Evolutionary conservation across 2,797 vertebrate species (phyloP).

Genomic region (Tragelaphus eurycerus): DNA sequence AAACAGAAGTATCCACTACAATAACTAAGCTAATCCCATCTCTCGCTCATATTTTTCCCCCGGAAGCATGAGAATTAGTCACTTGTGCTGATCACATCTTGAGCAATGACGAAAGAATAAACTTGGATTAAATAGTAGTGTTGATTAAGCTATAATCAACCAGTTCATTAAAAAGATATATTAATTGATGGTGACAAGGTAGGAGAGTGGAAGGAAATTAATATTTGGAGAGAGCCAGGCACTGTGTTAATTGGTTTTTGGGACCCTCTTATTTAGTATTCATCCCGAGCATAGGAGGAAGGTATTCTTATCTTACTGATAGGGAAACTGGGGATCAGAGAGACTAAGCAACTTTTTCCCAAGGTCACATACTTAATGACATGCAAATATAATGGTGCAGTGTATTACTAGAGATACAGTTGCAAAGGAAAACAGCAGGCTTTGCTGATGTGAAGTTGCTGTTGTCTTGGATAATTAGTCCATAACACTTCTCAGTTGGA

Average conservation of each 20-base stretch:
- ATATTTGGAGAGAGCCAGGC: conserved; percentile 47
- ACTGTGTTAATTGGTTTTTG: conserved; percentile 53
- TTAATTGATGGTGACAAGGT: conserved; percentile 67
- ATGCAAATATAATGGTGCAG: background rate
- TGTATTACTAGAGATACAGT: conserved; percentile 51
- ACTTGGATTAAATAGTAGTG: conserved; percentile 62
- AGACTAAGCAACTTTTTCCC: background rate
- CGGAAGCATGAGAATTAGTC: background rate
- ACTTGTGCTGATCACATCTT: conserved; percentile 30
- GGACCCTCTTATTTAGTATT: conserved; percentile 52
- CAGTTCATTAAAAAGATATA: conserved; percentile 44
- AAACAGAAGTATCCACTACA: background rate
- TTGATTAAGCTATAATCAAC: conserved; percentile 63
- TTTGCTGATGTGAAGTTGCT: conserved; percentile 31
- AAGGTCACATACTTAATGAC: background rate
- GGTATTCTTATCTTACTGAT: background rate
- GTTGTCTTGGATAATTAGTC: conserved; percentile 69
- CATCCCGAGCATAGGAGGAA: background rate
- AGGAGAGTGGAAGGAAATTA: conserved; percentile 66
- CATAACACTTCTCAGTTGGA: conserved; percentile 63
- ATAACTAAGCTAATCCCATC: background rate
- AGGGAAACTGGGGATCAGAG: conserved; percentile 35
- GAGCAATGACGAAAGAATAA: conserved; percentile 50
- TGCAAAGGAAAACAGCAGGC: conserved; percentile 53
- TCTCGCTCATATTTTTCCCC: background rate